These are phyloP conservation scores for Amyelois transitella DNA, from an alignment of 1,140 invertebrate genomes.

Conservation along the genomic window DNA sequence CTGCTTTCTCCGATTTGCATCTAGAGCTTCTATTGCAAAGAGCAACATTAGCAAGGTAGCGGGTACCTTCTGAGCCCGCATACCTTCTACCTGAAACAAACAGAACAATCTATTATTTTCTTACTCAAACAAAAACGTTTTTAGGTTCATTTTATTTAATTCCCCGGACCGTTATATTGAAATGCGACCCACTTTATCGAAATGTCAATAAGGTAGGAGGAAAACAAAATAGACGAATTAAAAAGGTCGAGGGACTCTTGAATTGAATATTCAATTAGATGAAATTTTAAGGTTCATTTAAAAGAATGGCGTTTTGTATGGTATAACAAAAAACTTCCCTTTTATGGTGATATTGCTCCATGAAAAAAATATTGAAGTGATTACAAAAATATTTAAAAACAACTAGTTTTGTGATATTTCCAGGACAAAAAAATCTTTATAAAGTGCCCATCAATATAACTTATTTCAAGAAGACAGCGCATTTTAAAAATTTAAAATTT, in stretches of 20 bases:
- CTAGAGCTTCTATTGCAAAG: slow-evolving; percentile 61
- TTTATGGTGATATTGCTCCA: no score
- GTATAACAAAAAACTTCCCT: no score
- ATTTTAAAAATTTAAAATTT: no score
- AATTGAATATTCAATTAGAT: background rate
- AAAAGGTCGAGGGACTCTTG: background rate
- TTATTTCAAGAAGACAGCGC: no score
- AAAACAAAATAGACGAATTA: background rate
- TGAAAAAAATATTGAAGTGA: no score
- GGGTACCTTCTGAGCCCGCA: slow-evolving; percentile 63
- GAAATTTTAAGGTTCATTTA: background rate
- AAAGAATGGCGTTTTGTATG: background rate
- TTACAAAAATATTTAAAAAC: no score
- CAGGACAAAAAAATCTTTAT: no score
- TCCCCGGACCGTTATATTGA: background rate
- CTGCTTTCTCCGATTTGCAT: slow-evolving; percentile 57
- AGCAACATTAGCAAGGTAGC: slow-evolving; percentile 67
- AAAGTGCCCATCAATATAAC: no score
- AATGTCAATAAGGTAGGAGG: background rate
- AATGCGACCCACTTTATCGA: background rate
- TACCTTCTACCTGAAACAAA: slow-evolving; percentile 64
- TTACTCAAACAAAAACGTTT: background rate
- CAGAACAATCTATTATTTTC: slow-evolving; percentile 10
- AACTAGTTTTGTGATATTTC: no score
- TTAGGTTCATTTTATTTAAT: slow-evolving; percentile 4